A percentile compares a stretch with the other conserved stretches of the same genome.
These are phyloP conservation scores for Dendroctonus ponderosae DNA, from an alignment of 1,140 invertebrate genomes.

Conservation along the genomic window DNA sequence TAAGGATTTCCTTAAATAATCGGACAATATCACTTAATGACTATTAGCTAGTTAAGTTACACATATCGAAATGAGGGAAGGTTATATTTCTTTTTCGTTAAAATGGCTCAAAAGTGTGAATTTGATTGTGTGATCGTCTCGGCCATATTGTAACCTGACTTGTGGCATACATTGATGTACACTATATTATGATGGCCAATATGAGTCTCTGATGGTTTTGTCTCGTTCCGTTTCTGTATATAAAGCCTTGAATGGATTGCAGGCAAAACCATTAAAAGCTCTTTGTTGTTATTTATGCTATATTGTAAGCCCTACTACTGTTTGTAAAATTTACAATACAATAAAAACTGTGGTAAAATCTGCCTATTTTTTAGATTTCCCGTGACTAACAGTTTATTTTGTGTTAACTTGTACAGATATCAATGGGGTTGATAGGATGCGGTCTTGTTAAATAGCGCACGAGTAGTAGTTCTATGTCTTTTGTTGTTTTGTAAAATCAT, in stretches of 20 bases:
- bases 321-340: conserved; percentile 45
- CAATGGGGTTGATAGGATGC: neutral
- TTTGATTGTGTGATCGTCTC: conserved; percentile 28
- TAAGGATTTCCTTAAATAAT: too few relatives aligned
- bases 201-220: conserved; percentile 3
- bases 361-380: conserved; percentile 24
- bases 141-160: conserved; percentile 24
- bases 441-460: too few relatives aligned
- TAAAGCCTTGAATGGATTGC: conserved; percentile 7
- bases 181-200: conserved; percentile 19
- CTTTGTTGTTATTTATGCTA: conserved; percentile 32
- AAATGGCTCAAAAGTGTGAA: conserved; percentile 26
- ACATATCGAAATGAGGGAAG: conserved; percentile 9
- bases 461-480: neutral
- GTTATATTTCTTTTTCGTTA: conserved; percentile 16
- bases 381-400: neutral
- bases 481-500: neutral
- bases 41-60: conserved; percentile 2
- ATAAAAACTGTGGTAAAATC: conserved; percentile 47
- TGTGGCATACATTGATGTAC: conserved; percentile 4
- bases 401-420: neutral
- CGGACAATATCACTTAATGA: neutral
- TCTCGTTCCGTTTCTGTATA: conserved; percentile 7
- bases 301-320: conserved; percentile 27
- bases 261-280: conserved; percentile 9